Evolutionary conservation across 2,797 vertebrate genomes (phyloP).

Genomic region (Crenuchus spilurus): DNA sequence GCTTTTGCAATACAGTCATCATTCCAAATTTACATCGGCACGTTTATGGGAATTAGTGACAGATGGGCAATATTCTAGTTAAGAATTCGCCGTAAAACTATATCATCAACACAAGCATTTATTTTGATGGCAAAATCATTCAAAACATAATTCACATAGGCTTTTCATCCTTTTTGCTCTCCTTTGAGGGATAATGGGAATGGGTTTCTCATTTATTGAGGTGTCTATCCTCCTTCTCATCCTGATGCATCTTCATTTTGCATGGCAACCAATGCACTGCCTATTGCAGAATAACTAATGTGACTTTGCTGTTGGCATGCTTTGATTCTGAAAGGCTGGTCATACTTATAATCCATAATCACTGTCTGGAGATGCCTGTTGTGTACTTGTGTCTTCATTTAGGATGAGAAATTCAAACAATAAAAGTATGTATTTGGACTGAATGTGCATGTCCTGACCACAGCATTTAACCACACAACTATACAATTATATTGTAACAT

Average conservation of each 20-base stretch:
- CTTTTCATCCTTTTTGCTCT: background rate
- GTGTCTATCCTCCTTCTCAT: constrained; percentile 25
- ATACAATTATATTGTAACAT: too few relatives aligned
- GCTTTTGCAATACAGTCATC: background rate
- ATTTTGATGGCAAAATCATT: constrained; percentile 12
- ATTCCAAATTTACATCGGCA: constrained; percentile 7
- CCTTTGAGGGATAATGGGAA: constrained; percentile 9
- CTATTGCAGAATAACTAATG: constrained; percentile 28
- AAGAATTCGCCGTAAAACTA: constrained; percentile 22
- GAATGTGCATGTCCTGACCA: too few relatives aligned
- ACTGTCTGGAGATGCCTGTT: constrained; percentile 3
- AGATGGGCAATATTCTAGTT: constrained; percentile 37
- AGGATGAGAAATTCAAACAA: background rate
- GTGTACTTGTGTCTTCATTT: background rate
- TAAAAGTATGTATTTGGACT: background rate
- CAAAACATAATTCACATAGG: background rate
- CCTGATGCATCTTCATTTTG: constrained; percentile 28
- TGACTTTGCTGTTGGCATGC: constrained; percentile 20
- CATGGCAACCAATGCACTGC: constrained; percentile 1
- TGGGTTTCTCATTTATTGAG: constrained; percentile 28
- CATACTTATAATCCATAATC: constrained; percentile 6
- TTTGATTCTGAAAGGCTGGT: background rate
- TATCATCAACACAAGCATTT: constrained; percentile 3
- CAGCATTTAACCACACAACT: too few relatives aligned
- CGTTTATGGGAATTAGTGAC: too few relatives aligned